Evolutionary conservation across 1,140 invertebrate species (phyloP).

Genomic region (Eurosta solidaginis): DNA sequence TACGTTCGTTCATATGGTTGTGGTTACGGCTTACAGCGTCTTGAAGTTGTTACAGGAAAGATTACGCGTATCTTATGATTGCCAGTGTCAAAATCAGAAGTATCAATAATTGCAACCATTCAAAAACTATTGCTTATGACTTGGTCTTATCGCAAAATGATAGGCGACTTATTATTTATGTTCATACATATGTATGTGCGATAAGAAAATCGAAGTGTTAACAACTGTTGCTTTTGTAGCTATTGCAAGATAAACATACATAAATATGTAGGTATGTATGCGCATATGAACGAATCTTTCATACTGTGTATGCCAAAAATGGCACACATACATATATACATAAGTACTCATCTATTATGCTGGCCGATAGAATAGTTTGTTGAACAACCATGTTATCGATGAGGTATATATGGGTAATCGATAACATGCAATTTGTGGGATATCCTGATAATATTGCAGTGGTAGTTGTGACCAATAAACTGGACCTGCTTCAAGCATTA

Average conservation of each 20-base stretch:
- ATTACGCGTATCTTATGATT: background rate
- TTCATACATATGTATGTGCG: slow-evolving; percentile 18
- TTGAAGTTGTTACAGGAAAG: background rate
- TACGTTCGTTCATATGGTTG: too few species aligned
- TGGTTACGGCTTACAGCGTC: background rate
- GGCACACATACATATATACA: too few species aligned
- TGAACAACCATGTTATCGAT: too few species aligned
- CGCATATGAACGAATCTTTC: background rate
- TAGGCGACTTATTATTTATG: slow-evolving; percentile 15
- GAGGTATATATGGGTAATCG: too few species aligned
- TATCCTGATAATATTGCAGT: too few species aligned
- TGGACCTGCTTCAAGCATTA: too few species aligned
- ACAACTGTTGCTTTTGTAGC: background rate
- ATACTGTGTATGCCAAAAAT: too few species aligned
- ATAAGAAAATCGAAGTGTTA: slow-evolving; percentile 27
- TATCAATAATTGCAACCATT: background rate
- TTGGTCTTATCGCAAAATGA: slow-evolving; percentile 10
- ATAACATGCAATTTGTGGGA: too few species aligned
- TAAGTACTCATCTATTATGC: too few species aligned
- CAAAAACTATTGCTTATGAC: slow-evolving; percentile 8
- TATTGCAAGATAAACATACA: background rate
- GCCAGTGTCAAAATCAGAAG: background rate
- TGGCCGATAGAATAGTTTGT: too few species aligned
- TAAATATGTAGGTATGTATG: background rate
- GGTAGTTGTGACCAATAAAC: too few species aligned